Conservation (phyloP, 2,888 invertebrate genomes). For the Hyalella azteca region DNA sequence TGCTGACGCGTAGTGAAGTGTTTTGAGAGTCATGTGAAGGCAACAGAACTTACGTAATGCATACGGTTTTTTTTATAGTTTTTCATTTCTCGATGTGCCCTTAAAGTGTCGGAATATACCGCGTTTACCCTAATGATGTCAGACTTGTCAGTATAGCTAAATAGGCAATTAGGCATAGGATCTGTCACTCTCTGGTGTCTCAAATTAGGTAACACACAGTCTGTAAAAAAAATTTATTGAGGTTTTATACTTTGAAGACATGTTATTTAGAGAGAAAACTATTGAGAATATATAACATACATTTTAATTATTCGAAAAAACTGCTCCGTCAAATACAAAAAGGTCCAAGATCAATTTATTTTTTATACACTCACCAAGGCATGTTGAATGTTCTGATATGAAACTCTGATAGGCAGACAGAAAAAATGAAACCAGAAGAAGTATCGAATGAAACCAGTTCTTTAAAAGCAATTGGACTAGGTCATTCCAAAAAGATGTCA, state of each 20-base stretch:
- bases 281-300: too few relatives aligned
- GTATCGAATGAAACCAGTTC: neutral
- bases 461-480: neutral
- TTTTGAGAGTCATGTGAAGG: too few relatives aligned
- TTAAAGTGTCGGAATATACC: too few relatives aligned
- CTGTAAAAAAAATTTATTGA: neutral
- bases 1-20: too few relatives aligned
- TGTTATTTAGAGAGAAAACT: neutral
- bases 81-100: too few relatives aligned
- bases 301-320: neutral
- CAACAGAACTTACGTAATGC: too few relatives aligned
- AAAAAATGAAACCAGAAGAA: neutral
- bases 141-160: too few relatives aligned
- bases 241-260: neutral
- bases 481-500: slow-evolving; percentile 2
- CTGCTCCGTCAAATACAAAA: neutral
- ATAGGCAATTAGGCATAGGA: too few relatives aligned
- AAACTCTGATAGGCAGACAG: slow-evolving; percentile 3
- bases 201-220: neutral
- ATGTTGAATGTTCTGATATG: neutral
- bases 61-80: too few relatives aligned
- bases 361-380: neutral
- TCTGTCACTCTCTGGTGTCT: too few relatives aligned
- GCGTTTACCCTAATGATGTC: too few relatives aligned
- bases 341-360: neutral